These are phyloP conservation scores for Drosophila anomalata DNA, from an alignment of 2,888 invertebrate genomes.

Conservation along the genomic window DNA sequence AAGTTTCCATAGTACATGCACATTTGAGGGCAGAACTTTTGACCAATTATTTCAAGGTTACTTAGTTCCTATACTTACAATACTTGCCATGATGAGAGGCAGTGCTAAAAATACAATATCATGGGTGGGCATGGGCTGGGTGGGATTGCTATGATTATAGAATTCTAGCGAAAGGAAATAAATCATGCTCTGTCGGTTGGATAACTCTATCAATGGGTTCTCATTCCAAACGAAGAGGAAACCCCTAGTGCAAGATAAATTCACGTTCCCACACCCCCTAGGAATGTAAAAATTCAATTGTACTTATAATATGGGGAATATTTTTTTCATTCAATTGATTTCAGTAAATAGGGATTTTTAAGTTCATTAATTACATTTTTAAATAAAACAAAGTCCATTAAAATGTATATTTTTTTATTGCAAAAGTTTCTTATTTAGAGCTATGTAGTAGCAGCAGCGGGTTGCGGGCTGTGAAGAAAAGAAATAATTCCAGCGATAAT, in stretches of 20 bases:
- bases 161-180: constrained; percentile 26
- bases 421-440: background rate
- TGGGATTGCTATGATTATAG: background rate
- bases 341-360: background rate
- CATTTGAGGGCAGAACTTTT: constrained; percentile 30
- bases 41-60: constrained; percentile 37
- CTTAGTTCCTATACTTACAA: background rate
- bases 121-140: background rate
- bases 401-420: background rate
- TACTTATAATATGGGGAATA: background rate
- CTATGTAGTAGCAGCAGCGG: background rate
- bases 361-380: no score
- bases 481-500: constrained; percentile 56
- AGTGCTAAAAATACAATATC: constrained; percentile 17
- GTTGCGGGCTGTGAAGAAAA: background rate
- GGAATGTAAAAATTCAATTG: background rate
- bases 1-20: constrained; percentile 21
- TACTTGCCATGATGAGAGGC: background rate
- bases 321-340: background rate
- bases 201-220: constrained; percentile 5
- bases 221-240: background rate
- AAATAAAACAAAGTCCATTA: no score
- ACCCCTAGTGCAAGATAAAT: constrained; percentile 7
- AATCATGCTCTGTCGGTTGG: constrained; percentile 11
- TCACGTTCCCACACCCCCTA: background rate